These are phyloP conservation scores for Caenorhabditis wallacei DNA, from an alignment of 2,888 invertebrate genomes.

Conservation along the genomic window DNA sequence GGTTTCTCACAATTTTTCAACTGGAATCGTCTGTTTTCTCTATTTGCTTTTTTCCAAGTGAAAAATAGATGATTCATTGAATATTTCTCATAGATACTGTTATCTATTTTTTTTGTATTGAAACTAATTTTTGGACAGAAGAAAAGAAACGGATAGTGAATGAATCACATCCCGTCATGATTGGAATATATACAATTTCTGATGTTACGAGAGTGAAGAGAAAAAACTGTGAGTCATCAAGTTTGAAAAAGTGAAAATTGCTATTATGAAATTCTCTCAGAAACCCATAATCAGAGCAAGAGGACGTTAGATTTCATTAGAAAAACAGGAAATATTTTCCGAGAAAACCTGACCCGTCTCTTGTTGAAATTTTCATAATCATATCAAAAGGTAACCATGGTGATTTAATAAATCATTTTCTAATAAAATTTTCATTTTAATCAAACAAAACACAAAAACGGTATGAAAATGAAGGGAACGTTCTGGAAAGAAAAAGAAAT, in stretches of 20 bases:
- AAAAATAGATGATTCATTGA: constrained; percentile 11
- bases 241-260: constrained; percentile 1
- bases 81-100: constrained; percentile 1
- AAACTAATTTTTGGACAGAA: constrained; percentile 28
- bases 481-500: constrained; percentile 4
- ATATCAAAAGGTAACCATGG: neutral
- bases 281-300: constrained; percentile 7
- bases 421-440: neutral
- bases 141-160: constrained; percentile 20
- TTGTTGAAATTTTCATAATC: no score
- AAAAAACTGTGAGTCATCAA: constrained; percentile 43
- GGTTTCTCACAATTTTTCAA: neutral
- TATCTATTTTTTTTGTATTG: constrained; percentile 16
- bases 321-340: neutral
- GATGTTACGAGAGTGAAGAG: constrained; percentile 26
- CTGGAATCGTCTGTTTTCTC: neutral
- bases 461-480: constrained; percentile 1
- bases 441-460: neutral
- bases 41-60: constrained; percentile 7
- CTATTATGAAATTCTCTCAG: constrained; percentile 41
- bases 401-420: neutral
- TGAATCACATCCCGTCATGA: constrained; percentile 59
- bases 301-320: neutral
- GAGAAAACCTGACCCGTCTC: no score
- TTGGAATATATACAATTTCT: constrained; percentile 61